Percentiles rank a stretch among this genome's conserved stretches.
phyloP scores from a whole-genome alignment of 2,113 vertebrate species.

The Varanus komodoensis region DNA sequence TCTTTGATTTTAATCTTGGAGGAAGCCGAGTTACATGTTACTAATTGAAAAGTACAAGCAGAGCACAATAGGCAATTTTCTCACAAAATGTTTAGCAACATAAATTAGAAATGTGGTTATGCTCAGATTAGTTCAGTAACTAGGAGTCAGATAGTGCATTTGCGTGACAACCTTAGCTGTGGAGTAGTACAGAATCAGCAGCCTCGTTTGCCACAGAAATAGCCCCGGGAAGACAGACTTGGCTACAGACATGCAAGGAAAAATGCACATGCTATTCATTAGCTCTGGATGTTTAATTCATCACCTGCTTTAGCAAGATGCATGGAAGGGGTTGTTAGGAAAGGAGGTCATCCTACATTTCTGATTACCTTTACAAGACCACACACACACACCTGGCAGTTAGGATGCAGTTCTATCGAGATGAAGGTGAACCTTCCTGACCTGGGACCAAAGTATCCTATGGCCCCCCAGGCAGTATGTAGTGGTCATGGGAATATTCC shows the following conservation, averaged over 20 bases:
- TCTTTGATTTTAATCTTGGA: constrained; percentile 69
- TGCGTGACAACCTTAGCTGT: background rate
- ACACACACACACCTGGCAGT: background rate
- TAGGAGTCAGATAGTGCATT: background rate
- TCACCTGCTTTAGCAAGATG: background rate
- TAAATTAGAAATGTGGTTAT: constrained; percentile 45
- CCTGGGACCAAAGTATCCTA: no score
- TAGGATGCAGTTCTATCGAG: background rate
- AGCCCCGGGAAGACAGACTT: no score
- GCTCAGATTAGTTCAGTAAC: constrained; percentile 8
- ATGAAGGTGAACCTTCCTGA: no score
- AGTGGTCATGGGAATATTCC: no score
- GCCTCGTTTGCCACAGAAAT: background rate
- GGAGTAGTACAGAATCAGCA: background rate
- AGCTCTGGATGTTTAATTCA: background rate
- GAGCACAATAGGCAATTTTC: constrained; percentile 56
- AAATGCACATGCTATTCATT: no score
- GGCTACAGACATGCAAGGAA: background rate
- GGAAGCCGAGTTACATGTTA: constrained; percentile 47
- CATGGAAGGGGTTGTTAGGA: background rate
- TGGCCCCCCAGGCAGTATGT: no score
- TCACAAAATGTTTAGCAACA: constrained; percentile 55
- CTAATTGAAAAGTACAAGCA: constrained; percentile 59
- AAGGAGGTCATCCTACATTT: background rate
- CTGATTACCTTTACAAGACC: background rate